Conservation (phyloP, 2,888 invertebrate species). For the Tenthredo scrophulariae region DNA sequence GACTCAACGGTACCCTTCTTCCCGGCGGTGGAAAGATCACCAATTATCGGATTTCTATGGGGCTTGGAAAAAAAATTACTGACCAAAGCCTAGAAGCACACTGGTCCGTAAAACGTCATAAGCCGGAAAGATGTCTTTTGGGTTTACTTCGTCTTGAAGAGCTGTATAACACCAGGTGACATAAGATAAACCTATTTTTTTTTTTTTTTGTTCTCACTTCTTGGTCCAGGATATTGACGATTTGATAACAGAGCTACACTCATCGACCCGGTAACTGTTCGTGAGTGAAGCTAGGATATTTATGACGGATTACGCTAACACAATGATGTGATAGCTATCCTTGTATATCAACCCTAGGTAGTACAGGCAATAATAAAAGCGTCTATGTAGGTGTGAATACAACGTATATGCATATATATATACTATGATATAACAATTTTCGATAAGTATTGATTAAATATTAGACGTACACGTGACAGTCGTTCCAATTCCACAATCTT, state of each 20-base stretch:
- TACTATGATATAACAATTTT: neutral
- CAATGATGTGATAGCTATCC: neutral
- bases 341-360: neutral
- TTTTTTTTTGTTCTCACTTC: neutral
- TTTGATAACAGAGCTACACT: neutral
- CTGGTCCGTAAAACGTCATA: too few species aligned
- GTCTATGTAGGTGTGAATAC: neutral
- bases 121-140: too few species aligned
- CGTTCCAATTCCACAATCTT: neutral
- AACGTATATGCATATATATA: neutral
- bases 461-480: neutral
- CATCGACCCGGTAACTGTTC: neutral
- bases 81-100: too few species aligned
- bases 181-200: too few species aligned
- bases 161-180: too few species aligned
- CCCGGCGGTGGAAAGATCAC: too few species aligned
- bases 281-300: neutral
- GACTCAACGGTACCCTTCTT: too few species aligned
- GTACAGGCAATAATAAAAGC: neutral
- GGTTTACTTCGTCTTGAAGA: too few species aligned
- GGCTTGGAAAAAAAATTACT: neutral
- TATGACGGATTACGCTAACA: neutral
- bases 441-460: constrained; percentile 16
- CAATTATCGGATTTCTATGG: too few species aligned
- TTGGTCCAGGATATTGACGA: neutral